phyloP scores from a whole-genome alignment of 2,888 invertebrate genomes.

The Entomobrya proxima region DNA sequence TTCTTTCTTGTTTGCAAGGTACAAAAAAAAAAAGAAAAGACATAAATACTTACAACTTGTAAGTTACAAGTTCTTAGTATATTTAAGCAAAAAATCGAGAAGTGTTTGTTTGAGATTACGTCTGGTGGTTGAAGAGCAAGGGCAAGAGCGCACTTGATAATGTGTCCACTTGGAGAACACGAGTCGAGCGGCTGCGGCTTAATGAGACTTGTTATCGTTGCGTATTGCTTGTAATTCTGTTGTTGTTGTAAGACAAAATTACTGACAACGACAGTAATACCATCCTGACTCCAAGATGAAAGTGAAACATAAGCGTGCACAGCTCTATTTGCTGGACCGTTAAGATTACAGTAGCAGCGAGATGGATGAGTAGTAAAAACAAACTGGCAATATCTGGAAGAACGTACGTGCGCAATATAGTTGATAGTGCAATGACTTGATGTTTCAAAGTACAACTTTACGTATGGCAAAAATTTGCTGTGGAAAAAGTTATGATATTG shows the following conservation, averaged over 20 bases:
- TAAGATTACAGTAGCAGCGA: neutral
- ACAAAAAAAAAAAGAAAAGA: neutral
- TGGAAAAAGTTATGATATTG: too few relatives aligned
- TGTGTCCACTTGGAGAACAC: neutral
- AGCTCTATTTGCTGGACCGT: neutral
- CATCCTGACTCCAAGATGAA: too few relatives aligned
- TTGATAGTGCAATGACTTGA: neutral
- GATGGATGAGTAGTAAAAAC: neutral
- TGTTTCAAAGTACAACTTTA: neutral
- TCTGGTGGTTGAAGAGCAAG: neutral
- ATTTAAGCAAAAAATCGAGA: neutral
- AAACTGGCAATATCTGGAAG: neutral
- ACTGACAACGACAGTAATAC: neutral
- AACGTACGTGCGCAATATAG: neutral
- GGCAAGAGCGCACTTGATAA: conserved; percentile 32
- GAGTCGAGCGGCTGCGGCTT: conserved; percentile 19
- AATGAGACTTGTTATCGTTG: conserved; percentile 37
- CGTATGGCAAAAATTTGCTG: neutral
- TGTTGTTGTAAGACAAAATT: conserved; percentile 5
- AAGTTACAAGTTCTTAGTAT: neutral
- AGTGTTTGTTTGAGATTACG: conserved; percentile 7
- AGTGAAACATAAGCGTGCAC: neutral
- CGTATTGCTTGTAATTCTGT: conserved; percentile 19
- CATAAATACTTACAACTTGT: conserved; percentile 1
- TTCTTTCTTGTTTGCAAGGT: neutral